Evolutionary conservation across 2,797 vertebrate genomes (phyloP), one percentile per base, ranked within the genome.

Genomic region (Notolabrus celidotus): DNA sequence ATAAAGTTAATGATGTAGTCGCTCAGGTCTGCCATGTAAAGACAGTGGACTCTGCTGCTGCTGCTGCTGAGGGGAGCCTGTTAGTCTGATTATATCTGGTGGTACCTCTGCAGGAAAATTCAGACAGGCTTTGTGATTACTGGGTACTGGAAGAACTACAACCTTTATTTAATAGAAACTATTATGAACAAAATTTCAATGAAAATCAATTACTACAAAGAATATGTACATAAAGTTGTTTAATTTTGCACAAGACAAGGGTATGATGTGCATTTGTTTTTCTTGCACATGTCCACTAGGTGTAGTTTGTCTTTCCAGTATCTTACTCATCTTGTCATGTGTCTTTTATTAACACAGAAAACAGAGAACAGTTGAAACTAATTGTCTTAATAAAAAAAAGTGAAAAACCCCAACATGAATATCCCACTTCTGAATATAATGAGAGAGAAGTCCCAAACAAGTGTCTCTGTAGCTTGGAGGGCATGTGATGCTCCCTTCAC

Each of bases 41-140:
- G 72, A 81, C 31, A 45, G 53, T 56, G 57, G 60, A 67, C 64
- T 59, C 15, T 62, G 74, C 71, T 46, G 78, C 71, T 45, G 76
- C 65, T 4, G 78, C 71, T 46, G 78, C 66, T 4, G 52, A 74
- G 47, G 54, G 43, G 25, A 49, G 77, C 80, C 89, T 77, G 82
- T 91, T 89, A 86, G 67, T 75, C 69, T 79, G 86, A 90, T 89
- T 84, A 83, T 55, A 83, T 90, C 74, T 77, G 29, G 62, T 68
- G 55, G 67, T 27, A 62, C 66, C 52, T 57, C 58, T 52, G 55
- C 55, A 53, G 34, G n/a, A 36, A 71, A 56, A 65, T n/a, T 31
- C 6, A 70, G 42, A 41, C 39, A 55, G 36, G 23, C 46, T 46
- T 10, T 16, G 46, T 22, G 25, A 45, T 55, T 55, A 52, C 43